Evolutionary conservation across 2,888 invertebrate species (phyloP).

Genomic region (Mimachlamys varia): DNA sequence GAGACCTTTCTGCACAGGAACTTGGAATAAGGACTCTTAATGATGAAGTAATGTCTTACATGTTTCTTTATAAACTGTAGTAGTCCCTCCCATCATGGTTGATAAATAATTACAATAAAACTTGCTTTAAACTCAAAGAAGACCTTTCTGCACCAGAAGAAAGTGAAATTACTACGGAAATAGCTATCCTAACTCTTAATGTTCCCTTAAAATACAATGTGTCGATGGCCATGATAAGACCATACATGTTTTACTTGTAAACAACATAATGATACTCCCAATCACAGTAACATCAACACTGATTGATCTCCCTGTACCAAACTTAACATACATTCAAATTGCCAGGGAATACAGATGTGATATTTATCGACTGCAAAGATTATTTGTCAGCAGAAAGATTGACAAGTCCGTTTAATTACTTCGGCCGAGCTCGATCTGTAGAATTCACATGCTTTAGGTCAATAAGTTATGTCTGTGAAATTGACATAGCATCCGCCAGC

Average conservation of each 20-base stretch:
- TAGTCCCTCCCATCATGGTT: no score
- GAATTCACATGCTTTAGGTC: conserved; percentile 19
- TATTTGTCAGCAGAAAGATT: background rate
- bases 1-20: no score
- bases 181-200: no score
- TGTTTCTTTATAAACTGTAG: no score
- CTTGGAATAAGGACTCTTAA: no score
- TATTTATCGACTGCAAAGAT: conserved; percentile 1
- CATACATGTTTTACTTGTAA: background rate
- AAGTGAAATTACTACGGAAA: background rate
- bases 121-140: background rate
- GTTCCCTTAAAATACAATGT: no score
- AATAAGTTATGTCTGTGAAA: conserved; percentile 15
- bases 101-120: no score
- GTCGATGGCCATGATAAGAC: no score
- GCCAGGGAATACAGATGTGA: background rate
- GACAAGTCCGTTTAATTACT: background rate
- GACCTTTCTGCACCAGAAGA: background rate
- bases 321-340: background rate
- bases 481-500: conserved; percentile 26
- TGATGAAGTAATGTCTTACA: no score
- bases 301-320: background rate
- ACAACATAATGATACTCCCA: background rate
- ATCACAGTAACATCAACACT: background rate
- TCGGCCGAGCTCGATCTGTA: conserved; percentile 1